A percentile compares a stretch with the other conserved stretches of the same genome.
These are phyloP conservation scores for Sisor rabdophorus DNA, from an alignment of 2,113 vertebrate species.

Conservation along the genomic window DNA sequence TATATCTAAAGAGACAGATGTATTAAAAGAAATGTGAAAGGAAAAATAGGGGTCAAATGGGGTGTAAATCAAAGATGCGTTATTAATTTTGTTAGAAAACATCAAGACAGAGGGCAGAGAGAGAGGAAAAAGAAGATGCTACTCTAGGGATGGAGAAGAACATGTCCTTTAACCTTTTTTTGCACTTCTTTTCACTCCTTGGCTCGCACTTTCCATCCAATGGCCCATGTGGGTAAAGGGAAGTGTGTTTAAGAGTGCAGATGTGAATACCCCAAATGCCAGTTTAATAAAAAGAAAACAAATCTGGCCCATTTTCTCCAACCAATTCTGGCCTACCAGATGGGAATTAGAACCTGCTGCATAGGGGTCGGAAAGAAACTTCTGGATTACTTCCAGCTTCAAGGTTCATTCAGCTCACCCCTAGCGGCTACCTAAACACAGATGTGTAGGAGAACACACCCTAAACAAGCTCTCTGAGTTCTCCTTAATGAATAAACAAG, in stretches of 20 bases:
- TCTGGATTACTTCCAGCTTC: constrained; percentile 42
- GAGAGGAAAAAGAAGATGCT: constrained; percentile 28
- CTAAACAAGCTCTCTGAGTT: not conserved
- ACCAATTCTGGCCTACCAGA: constrained; percentile 56
- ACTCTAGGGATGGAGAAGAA: constrained; percentile 45
- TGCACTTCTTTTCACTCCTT: constrained; percentile 40
- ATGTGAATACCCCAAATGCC: constrained; percentile 67
- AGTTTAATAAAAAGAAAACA: constrained; percentile 76
- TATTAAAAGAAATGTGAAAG: constrained; percentile 30
- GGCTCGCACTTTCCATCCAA: constrained; percentile 7
- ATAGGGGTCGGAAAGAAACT: constrained; percentile 36
- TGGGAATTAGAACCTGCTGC: constrained; percentile 66
- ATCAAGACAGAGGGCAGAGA: constrained; percentile 32
- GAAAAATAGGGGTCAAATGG: constrained; percentile 29
- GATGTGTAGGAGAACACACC: constrained; percentile 47
- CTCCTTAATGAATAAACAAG: not conserved
- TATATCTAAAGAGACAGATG: constrained; percentile 44
- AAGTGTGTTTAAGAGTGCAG: constrained; percentile 53
- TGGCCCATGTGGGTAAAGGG: constrained; percentile 49
- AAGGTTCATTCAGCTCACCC: constrained; percentile 36
- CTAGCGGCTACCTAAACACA: constrained; percentile 56
- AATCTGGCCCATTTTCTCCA: constrained; percentile 55
- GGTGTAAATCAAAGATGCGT: constrained; percentile 30
- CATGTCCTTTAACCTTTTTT: constrained; percentile 38
- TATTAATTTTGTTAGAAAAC: constrained; percentile 31